Evolutionary conservation across 92 coral and sea anemone genomes (phyloP).

Genomic region (Anthopleura xanthogrammica): DNA sequence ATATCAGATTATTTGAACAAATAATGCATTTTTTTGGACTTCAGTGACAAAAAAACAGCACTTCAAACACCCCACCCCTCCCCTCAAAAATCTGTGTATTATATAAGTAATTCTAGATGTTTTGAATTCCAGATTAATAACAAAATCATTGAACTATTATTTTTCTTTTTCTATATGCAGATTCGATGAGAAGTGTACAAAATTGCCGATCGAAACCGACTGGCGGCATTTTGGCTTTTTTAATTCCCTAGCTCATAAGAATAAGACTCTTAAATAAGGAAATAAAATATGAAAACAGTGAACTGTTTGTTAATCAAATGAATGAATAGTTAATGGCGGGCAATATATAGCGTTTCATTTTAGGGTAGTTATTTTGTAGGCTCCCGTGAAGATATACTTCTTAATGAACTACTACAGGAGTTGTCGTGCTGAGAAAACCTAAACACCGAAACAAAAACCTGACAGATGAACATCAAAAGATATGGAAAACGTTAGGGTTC

Average conservation of each 20-base stretch:
- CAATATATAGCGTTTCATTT: not conserved
- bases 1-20: too few relatives aligned
- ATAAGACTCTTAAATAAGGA: not conserved
- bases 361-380: not conserved
- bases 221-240: not conserved
- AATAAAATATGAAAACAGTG: not conserved
- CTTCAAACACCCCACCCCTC: too few relatives aligned
- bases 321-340: not conserved
- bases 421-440: not conserved
- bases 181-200: not conserved
- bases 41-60: too few relatives aligned
- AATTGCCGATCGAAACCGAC: not conserved
- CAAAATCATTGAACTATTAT: too few relatives aligned
- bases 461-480: not conserved
- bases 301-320: not conserved
- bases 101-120: too few relatives aligned
- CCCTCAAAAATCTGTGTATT: not conserved
- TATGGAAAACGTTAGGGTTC: not conserved
- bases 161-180: too few relatives aligned
- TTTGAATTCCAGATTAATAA: too few relatives aligned
- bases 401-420: slow-evolving; percentile 2
- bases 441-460: not conserved
- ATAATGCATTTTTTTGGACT: too few relatives aligned
- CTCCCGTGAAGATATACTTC: not conserved
- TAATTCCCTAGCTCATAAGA: not conserved